phyloP scores from a whole-genome alignment of 1,140 invertebrate species.

The Amyelois transitella region DNA sequence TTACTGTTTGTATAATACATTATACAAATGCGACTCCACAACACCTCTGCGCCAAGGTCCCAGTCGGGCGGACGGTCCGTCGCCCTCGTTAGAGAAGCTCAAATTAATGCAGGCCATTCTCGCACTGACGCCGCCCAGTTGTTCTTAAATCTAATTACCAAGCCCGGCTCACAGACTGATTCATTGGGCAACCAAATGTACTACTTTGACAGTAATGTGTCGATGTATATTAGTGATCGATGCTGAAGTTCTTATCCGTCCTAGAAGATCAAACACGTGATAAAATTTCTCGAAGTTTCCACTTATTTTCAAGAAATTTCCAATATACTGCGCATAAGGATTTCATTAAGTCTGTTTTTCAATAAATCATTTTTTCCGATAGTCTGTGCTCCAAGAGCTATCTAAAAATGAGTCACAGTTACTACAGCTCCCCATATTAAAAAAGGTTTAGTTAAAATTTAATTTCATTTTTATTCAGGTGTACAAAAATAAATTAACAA shows the following conservation, averaged over 20 bases:
- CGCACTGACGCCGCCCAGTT: conserved; percentile 64
- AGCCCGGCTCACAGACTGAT: conserved; percentile 48
- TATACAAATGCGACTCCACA: conserved; percentile 27
- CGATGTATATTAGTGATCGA: no score
- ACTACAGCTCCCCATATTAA: no score
- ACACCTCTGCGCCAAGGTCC: conserved; percentile 36
- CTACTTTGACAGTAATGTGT: neutral
- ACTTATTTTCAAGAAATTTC: no score
- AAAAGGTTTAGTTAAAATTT: neutral
- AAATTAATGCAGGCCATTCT: conserved; percentile 73
- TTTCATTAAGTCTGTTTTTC: no score
- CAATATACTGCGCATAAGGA: no score
- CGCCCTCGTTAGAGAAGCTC: conserved; percentile 71
- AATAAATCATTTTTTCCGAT: no score
- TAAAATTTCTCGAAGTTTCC: no score
- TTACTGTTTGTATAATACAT: conserved; percentile 5
- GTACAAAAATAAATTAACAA: neutral
- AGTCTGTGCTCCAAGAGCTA: no score
- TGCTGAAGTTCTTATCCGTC: no score
- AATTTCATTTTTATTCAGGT: neutral
- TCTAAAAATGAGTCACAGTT: no score
- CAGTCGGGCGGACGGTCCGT: conserved; percentile 49
- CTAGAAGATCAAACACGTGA: no score
- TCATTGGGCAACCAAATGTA: conserved; percentile 39
- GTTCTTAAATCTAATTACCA: conserved; percentile 74